Base-by-base conservation (phyloP, 2,113 vertebrate species). In the Redunca redunca region DNA sequence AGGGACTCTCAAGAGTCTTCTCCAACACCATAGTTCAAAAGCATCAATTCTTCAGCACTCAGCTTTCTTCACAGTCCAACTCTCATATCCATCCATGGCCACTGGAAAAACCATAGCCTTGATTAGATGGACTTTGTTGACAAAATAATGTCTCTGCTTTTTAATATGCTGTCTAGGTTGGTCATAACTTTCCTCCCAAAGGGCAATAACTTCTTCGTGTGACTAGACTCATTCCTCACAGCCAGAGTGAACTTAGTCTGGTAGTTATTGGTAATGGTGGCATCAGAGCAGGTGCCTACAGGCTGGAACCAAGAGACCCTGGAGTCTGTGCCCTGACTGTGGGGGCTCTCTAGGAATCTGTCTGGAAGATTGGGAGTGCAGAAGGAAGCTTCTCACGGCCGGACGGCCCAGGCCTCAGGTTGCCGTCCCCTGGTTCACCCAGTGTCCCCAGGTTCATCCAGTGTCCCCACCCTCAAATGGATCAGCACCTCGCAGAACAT, bases 31-130 rank as follows among this genome's bases (percentile, higher is more conserved):
- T n/a, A 71, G 67, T 71, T 71, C n/a, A 36, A 71, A 36, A 36
- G n/a, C 67, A 23, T 40, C 67, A 36, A 3, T 71, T 71, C n/a
- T 71, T 71, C 0, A 2, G 9, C 0, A 0, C 67, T 71, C 67
- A 71, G n/a, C n/a, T 6, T 71, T 40, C 67, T 12, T 71, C 11
- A 23, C 0, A 23, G 67, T 36, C n/a, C 67, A 71, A 23, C 4
- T 71, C 9, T 71, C n/a, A 36, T n/a, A 71, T 71, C 67, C 67
- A 9, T 23, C 2, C 67, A 12, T 40, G n/a, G 36, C 67, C 19
- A 40, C 1, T 71, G 67, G n/a, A 71, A 12, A 40, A 71, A 71
- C 19, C n/a, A 40, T 40, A 71, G n/a, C 67, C 67, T 71, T 40
- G n/a, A 71, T 1, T 40, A 71, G n/a, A 40, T 2, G 5, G 67